Base-by-base conservation (phyloP, 2,888 invertebrate genomes). In the Crocallis elinguaria region DNA sequence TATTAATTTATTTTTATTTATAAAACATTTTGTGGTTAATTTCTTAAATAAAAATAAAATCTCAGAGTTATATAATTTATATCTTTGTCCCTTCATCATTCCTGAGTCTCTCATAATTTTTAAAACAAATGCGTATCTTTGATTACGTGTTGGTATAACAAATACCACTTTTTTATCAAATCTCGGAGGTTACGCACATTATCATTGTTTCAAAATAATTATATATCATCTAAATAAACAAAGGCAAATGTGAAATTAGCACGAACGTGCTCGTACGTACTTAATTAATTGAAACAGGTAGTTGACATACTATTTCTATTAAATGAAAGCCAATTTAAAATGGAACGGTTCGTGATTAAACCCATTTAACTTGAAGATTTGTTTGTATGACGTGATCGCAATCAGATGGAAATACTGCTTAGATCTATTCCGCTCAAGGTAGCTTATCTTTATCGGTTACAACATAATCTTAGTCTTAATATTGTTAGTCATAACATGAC, bases 381-480 rank as follows among this genome's bases (percentile, higher is more conserved):
- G 41, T 49, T 49, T 41, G 27, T 45, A 19, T 48, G 44, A 39
- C 45, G 27, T 43, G 56, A 53, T 56, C 44, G 27, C 14, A 37
- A 58, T 58, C 53, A 39, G 45, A 27, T 19, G 19, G 37, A 19
- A 55, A 49, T 33, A 14, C 33, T 45, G 35, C 38, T 14, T 42
- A 41, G 33, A 43, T 41, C 43, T 41, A 37, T 44, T 35, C 37
- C 35, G 21, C 25, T 45, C 53, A 54, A 54, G 51, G 52, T 49
- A 41, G 56, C 39, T 57, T 53, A 57, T 37, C 37, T 49, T 55
- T 46, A 59, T 57, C 54, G 51, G 49, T 49, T 19, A 17, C 48
- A 58, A 39, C 51, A 60, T 49, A 60, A 63, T 71, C 69, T 67
- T 58, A 68, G 46, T 55, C 53, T 57, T 53, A 53, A 54, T 66